Evolutionary conservation across 2,797 vertebrate genomes (phyloP).

Genomic region (Enteromius anoplus): DNA sequence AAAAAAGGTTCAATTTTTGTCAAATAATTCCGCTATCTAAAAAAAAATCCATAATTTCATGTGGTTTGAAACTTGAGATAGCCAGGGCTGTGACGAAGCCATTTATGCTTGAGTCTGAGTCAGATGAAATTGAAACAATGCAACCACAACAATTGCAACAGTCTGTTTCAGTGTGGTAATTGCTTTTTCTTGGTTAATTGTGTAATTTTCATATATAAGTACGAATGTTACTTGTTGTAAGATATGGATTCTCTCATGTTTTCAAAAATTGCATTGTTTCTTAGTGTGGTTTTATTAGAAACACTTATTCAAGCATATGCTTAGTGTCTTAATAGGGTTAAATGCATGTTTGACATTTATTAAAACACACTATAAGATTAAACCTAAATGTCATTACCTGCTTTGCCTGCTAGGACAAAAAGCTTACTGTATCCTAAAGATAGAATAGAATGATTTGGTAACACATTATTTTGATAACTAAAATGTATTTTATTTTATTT

Average conservation of each 20-base stretch:
- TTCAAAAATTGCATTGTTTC: neutral
- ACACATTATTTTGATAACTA: neutral
- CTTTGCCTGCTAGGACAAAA: neutral
- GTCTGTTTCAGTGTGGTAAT: neutral
- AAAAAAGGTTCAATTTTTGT: neutral
- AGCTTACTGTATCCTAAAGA: neutral
- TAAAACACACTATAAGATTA: neutral
- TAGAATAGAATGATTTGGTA: neutral
- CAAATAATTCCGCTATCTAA: neutral
- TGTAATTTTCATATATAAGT: neutral
- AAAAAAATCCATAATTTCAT: neutral
- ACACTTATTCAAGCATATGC: neutral
- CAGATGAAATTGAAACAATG: neutral
- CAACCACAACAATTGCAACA: neutral
- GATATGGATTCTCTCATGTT: no score
- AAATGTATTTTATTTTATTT: neutral
- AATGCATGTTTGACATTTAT: neutral
- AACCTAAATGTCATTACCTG: neutral
- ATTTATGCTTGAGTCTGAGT: neutral
- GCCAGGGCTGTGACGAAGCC: neutral
- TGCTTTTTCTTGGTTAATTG: neutral
- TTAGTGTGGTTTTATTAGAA: neutral
- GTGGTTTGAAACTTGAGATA: neutral
- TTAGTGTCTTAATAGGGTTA: neutral
- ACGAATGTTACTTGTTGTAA: neutral